Conservation (phyloP, 2,888 invertebrate species). For the Sipunculus nudus region DNA sequence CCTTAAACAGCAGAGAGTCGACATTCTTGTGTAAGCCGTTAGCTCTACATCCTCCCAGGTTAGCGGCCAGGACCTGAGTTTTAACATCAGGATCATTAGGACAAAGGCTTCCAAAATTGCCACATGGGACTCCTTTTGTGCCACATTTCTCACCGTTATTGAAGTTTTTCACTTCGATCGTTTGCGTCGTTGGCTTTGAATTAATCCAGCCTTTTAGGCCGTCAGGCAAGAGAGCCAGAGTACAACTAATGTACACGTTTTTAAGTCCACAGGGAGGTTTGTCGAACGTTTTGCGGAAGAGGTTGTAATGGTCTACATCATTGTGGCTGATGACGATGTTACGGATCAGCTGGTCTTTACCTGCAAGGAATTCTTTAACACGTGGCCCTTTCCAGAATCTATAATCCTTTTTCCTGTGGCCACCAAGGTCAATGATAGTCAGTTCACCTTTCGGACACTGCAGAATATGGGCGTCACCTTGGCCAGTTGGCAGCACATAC, state of each 20-base stretch:
- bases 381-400: slow-evolving; percentile 24
- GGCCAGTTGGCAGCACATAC: slow-evolving; percentile 35
- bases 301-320: slow-evolving; percentile 35
- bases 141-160: slow-evolving; percentile 32
- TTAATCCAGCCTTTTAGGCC: slow-evolving; percentile 21
- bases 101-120: slow-evolving; percentile 25
- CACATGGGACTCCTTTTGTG: slow-evolving; percentile 23
- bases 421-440: slow-evolving; percentile 28
- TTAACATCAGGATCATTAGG: slow-evolving; percentile 14
- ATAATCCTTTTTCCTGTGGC: slow-evolving; percentile 17
- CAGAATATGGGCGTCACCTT: slow-evolving; percentile 32
- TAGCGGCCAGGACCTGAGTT: slow-evolving; percentile 28
- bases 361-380: slow-evolving; percentile 20
- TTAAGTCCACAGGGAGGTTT: slow-evolving; percentile 9
- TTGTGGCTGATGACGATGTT: slow-evolving; percentile 34
- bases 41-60: slow-evolving; percentile 23
- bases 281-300: background rate
- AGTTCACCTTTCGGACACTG: slow-evolving; percentile 34
- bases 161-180: slow-evolving; percentile 11
- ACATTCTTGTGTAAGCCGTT: slow-evolving; percentile 31
- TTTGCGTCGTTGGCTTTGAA: no score
- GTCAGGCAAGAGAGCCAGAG: slow-evolving; percentile 7
- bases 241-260: slow-evolving; percentile 34
- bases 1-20: slow-evolving; percentile 28
- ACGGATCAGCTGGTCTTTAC: slow-evolving; percentile 7